phyloP scores from a whole-genome alignment of 2,888 invertebrate species.

The Mesorhabditis spiculigera region DNA sequence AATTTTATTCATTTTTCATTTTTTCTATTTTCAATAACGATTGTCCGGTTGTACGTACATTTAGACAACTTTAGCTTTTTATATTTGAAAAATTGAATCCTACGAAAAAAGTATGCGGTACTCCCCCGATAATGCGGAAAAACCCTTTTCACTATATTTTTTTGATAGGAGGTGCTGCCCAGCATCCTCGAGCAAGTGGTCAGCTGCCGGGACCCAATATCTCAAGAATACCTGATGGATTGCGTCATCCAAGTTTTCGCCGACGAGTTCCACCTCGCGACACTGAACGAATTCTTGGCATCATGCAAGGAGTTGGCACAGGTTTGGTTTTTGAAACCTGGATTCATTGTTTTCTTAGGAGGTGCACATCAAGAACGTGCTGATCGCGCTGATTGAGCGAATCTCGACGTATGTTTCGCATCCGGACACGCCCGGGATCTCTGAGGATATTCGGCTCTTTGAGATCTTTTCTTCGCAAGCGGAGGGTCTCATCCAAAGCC shows the following conservation, averaged over 20 bases:
- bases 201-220: conserved; percentile 93
- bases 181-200: conserved; percentile 94
- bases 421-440: conserved; percentile 67
- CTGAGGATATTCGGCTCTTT: conserved; percentile 86
- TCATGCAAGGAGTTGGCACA: conserved; percentile 82
- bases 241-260: conserved; percentile 98
- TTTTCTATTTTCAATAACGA: too few species aligned
- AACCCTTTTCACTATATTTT: too few species aligned
- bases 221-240: conserved; percentile 99
- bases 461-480: conserved; percentile 97
- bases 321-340: conserved; percentile 9
- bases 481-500: conserved; percentile 72
- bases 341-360: conserved; percentile 14
- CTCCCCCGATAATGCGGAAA: too few species aligned
- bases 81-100: too few species aligned
- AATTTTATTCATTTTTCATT: too few species aligned
- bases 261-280: conserved; percentile 95
- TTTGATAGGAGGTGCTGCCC: conserved; percentile 75
- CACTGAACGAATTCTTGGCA: conserved; percentile 87
- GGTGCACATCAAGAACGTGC: conserved; percentile 76
- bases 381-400: conserved; percentile 87
- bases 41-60: too few species aligned
- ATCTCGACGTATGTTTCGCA: conserved; percentile 58
- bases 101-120: too few species aligned
- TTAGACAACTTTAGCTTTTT: too few species aligned